Conservation (phyloP, 2,113 vertebrate genomes). For the Ranitomeya imitator region DNA sequence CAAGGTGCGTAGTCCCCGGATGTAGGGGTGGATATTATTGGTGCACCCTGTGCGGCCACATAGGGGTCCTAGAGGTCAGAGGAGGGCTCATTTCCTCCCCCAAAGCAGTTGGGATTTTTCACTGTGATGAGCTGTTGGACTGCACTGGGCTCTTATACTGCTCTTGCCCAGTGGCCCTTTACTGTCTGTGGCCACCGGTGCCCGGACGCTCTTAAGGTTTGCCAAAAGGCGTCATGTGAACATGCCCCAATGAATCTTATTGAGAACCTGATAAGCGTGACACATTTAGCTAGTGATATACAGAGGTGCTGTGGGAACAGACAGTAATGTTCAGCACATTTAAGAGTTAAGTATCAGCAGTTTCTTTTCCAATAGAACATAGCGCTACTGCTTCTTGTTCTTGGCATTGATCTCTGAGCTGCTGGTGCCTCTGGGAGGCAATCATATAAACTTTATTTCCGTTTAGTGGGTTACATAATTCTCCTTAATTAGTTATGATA, state of each 20-base stretch:
- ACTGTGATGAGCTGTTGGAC: no score
- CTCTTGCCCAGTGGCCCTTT: no score
- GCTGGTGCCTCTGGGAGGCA: constrained; percentile 5
- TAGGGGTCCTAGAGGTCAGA: no score
- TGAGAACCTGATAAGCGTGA: neutral
- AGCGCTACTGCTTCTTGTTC: constrained; percentile 41
- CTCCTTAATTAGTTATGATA: constrained; percentile 49
- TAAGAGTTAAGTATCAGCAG: neutral
- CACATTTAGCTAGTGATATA: neutral
- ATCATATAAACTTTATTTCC: constrained; percentile 37
- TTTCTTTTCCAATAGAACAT: constrained; percentile 27
- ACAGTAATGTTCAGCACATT: neutral
- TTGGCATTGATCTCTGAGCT: constrained; percentile 30
- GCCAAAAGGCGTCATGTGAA: neutral
- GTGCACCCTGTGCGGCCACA: no score
- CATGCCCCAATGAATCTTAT: neutral
- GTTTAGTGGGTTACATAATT: constrained; percentile 41
- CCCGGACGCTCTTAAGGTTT: no score
- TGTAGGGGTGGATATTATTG: no score
- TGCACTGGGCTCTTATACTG: no score
- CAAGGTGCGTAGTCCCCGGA: no score
- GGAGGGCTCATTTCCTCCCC: no score
- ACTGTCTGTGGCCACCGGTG: no score
- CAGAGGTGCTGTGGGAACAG: neutral
- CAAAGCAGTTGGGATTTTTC: no score